Conservation (phyloP, 2,888 invertebrate species). For the Lymantria monacha region DNA sequence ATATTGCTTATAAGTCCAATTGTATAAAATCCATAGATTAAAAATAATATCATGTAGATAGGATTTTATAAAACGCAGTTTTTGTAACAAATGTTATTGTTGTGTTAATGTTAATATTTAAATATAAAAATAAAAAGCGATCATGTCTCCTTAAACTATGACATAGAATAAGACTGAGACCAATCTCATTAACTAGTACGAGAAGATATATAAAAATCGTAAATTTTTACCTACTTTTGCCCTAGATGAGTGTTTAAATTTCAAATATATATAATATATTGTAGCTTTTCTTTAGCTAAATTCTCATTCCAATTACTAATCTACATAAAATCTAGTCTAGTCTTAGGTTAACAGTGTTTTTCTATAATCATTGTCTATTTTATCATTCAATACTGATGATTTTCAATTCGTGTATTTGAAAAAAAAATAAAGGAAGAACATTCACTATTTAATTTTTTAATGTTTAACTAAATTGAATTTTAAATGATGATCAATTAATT, state of each 20-base stretch:
- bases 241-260: conserved; percentile 9
- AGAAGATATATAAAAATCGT: conserved; percentile 23
- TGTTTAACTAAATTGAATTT: no score
- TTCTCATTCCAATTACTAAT: conserved; percentile 34
- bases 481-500: no score
- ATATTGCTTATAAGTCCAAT: conserved; percentile 48
- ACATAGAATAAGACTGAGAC: conserved; percentile 69
- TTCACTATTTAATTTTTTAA: no score
- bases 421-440: no score
- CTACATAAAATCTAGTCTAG: conserved; percentile 25
- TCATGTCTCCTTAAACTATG: conserved; percentile 6
- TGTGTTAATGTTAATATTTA: conserved; percentile 35
- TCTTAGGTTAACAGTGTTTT: conserved; percentile 26
- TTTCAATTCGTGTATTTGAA: neutral
- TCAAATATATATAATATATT: conserved; percentile 1
- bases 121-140: conserved; percentile 8
- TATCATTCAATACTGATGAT: conserved; percentile 9
- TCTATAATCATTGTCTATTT: conserved; percentile 28
- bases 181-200: conserved; percentile 51
- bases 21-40: conserved; percentile 36
- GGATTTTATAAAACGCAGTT: conserved; percentile 55
- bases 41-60: conserved; percentile 45
- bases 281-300: conserved; percentile 29
- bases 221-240: conserved; percentile 25
- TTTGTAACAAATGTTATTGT: conserved; percentile 50